Base-by-base conservation (phyloP, 2,797 vertebrate species). In the Silurus aristotelis region DNA sequence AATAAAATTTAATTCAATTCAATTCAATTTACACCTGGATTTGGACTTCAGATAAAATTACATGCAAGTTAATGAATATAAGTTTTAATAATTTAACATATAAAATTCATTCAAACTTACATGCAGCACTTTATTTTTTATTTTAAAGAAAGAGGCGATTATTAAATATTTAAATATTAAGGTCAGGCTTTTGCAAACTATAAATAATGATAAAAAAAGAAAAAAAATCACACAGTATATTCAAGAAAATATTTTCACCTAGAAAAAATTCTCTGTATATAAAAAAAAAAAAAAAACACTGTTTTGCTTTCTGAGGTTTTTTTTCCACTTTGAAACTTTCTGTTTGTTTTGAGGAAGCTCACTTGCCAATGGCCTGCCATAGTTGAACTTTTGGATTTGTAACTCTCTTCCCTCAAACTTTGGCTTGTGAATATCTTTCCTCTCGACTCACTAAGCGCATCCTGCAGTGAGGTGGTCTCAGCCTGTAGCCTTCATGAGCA, bases 401-500 rank as follows among this genome's bases (percentile, higher is more conserved):
- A 20, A 55, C 61, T 17, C 25, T 67, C 63, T 68, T 48, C 46
- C 27, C 70, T 20, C 61, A 25, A 52, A 58, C 20, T 61, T 66
- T 66, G 52, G 20, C 38, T 43, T 73, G 27, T 83, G 43, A 31
- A 73, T 78, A 80, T n/a, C 56, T 55, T 38, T 81, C 31, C 55
- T 60, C 52, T 46, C 12, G 5, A 55, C 64, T 76, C 55, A 13
- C 17, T 48, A 86, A 77, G 70, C 52, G 1, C 46, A 56, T 61
- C 56, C 72, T 78, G 73, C 15, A 17, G 27, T 85, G 31, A 84
- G 19, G 67, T 68, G 25, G 27, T 78, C 52, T 71, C 27, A 43
- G 31, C 20, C 19, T 55, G 20, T 27, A 31, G 1, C 68, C 83
- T 80, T 56, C 63, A n/a, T 31, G 17, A 77, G 14, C 72, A 55